Conservation (phyloP, 2,113 vertebrate genomes). For the Arizona elegans region DNA sequence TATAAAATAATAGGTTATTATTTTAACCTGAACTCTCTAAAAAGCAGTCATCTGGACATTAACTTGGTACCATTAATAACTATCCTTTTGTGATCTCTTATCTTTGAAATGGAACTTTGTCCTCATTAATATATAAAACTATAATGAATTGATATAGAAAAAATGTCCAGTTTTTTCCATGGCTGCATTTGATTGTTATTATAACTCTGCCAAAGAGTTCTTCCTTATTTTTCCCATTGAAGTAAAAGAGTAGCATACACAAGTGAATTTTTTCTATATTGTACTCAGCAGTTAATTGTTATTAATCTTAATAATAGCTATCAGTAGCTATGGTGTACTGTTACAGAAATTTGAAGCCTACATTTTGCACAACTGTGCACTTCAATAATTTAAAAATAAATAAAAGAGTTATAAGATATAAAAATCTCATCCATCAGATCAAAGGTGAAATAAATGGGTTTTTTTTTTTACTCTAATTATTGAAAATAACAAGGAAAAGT, state of each 20-base stretch:
- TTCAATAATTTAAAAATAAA: background rate
- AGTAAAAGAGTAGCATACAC: background rate
- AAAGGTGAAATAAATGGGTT: background rate
- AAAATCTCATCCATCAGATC: background rate
- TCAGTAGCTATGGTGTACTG: background rate
- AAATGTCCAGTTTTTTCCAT: background rate
- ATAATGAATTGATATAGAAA: background rate
- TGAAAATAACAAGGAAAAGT: constrained; percentile 15
- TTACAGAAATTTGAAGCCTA: background rate
- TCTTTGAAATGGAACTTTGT: background rate
- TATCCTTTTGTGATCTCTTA: background rate
- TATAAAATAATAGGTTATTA: background rate
- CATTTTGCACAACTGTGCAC: background rate
- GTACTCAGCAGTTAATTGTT: background rate
- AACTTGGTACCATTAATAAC: background rate
- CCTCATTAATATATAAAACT: background rate
- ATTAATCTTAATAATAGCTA: background rate
- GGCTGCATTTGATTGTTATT: background rate
- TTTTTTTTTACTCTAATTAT: constrained; percentile 24
- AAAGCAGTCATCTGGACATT: background rate
- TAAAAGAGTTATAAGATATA: background rate
- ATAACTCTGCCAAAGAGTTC: background rate
- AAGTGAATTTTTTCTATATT: background rate
- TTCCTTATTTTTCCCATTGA: background rate
- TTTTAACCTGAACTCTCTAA: background rate